Evolutionary conservation across 2,888 invertebrate species (phyloP).

Genomic region (Sepioteuthis lessoniana): DNA sequence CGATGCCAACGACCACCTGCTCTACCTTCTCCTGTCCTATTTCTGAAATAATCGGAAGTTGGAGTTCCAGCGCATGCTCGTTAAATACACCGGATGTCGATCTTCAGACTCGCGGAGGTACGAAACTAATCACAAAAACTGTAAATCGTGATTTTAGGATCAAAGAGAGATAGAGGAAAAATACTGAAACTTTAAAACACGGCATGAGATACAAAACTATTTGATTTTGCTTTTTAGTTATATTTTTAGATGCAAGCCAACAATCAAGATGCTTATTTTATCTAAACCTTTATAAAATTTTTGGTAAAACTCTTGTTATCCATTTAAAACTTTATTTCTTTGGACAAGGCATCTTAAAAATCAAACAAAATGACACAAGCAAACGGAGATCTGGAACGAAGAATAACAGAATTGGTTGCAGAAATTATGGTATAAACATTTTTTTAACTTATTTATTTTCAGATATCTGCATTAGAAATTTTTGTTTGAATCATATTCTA

Average conservation of each 20-base stretch:
- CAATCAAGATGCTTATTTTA: background rate
- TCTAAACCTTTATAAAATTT: background rate
- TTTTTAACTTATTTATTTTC: background rate
- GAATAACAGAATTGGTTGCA: conserved; percentile 52
- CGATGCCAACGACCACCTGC: background rate
- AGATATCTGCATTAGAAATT: background rate
- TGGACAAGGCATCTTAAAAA: background rate
- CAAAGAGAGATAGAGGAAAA: background rate
- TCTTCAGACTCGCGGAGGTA: background rate
- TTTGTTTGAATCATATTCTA: background rate
- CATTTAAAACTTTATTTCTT: background rate
- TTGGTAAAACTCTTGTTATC: background rate
- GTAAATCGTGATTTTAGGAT: background rate
- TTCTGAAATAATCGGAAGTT: background rate
- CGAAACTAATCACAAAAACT: background rate
- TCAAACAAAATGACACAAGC: conserved; percentile 41
- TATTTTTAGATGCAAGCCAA: background rate
- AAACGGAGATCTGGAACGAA: conserved; percentile 49
- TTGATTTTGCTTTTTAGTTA: background rate
- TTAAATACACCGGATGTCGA: background rate
- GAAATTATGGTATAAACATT: conserved; percentile 53
- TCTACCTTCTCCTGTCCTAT: conserved; percentile 2
- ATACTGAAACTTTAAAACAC: background rate
- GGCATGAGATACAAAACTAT: background rate
- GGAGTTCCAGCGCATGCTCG: background rate